Evolutionary conservation across 2,797 vertebrate genomes (phyloP), one percentile per base, ranked within the genome.

Genomic region (Poeciliopsis turneri): DNA sequence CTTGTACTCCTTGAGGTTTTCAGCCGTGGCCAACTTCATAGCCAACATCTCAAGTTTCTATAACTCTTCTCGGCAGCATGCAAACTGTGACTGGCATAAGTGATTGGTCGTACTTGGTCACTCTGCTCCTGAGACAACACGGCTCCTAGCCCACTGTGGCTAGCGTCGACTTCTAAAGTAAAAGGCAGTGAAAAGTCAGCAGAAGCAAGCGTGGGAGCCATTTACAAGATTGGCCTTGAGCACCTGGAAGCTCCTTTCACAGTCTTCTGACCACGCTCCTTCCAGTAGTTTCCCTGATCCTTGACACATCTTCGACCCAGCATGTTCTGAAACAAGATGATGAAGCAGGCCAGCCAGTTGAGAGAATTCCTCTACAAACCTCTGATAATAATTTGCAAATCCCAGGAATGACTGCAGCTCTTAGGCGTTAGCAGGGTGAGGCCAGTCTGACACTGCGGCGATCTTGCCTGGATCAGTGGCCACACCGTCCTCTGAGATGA

Each of bases 11-110:
- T 55, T 55, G 20, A 55, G n/a, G 20, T 53, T 55, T 55, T 55
- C 5, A 51, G 55, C 33, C 12, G 4, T 15, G 12, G 45, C 45
- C 45, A 20, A 73, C 36, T 55, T 74, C 16, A 74, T 51, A 12
- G 72, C 72, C 33, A 74, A n/a, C 11, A 74, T 53, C 23, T 46
- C 57, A 7, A 64, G 8, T 25, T 46, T 75, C 53, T 75, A 15
- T 75, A 13, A 12, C 43, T 45, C 3, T 45, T 45, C 43, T 45
- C 11, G 12, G 43, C 43, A 45, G 43, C 43, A 75, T 75, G 2
- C 16, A 74, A 23, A 13, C 55, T 55, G 12, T 25, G 39, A 8
- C 74, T 75, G 16, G 53, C 55, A 3, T 75, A 75, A 9, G 74
- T 39, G 15, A 61, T 25, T 11, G 55, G 41, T 16, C n/a, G 1